Evolutionary conservation across 2,797 vertebrate genomes (phyloP), one percentile per base, ranked within the genome.

Genomic region (Sciurus carolinensis): DNA sequence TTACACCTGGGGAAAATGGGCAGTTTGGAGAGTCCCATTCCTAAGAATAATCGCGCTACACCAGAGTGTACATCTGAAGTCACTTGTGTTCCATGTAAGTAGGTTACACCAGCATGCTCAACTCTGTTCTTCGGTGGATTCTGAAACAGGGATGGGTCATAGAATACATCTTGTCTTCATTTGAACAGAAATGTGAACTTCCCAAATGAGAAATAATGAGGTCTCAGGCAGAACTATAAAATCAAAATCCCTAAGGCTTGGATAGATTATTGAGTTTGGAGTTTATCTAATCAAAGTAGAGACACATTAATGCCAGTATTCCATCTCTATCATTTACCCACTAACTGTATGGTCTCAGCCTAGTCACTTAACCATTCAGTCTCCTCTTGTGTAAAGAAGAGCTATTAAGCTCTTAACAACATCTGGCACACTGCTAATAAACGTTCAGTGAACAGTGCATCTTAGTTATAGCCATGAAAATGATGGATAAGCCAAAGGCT

Each of bases 401-500:
- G 80, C n/a, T 18, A 39, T 33, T 69, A 81, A 77, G 18, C 67
- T 85, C 69, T 88, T 26, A 66, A 57, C 30, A 52, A 66, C 47
- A 44, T 54, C 73, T 52, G 75, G 52, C 44, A 64, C 52, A 57
- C 59, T 62, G 15, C 26, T 80, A 72, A 67, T 36, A 88, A 79
- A 66, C 67, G 77, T 22, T n/a, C 33, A 15, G 6, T 67, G 50
- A 84, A 75, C 14, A 50, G 18, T 6, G 52, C 33, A n/a, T 96
- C 84, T 92, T 54, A 85, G 80, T 39, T 50, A 77, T 7, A 66
- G 83, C 6, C 91, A 77, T 52, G 33, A 64, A 91, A 93, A 95
- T 12, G 50, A 86, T 2, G 1, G 14, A 26, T 26, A 86, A 72
- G 71, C 44, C 66, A 39, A 77, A 95, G 64, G 47, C 62, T 36